Evolutionary conservation across 1,140 invertebrate genomes (phyloP).

Genomic region (Bombus impatiens): DNA sequence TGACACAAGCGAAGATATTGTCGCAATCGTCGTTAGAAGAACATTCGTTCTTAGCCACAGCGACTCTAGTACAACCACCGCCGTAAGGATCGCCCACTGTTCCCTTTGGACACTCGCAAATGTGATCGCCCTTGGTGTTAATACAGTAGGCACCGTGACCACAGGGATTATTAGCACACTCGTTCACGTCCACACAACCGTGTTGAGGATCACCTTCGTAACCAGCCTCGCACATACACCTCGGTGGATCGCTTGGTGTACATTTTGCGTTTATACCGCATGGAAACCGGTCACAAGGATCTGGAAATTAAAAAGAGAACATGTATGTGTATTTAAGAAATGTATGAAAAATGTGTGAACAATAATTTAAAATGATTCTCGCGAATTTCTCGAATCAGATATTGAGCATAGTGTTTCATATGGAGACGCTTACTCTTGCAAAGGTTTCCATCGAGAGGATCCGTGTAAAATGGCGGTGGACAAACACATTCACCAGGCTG

Average conservation of each 20-base stretch:
- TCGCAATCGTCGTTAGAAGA: conserved; percentile 89
- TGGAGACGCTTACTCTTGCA: conserved; percentile 88
- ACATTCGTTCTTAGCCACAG: conserved; percentile 85
- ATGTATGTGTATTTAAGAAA: no score
- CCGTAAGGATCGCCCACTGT: conserved; percentile 93
- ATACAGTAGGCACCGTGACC: conserved; percentile 93
- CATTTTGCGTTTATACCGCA: conserved; percentile 97
- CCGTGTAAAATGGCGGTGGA: conserved; percentile 93
- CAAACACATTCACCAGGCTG: conserved; percentile 95
- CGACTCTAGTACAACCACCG: conserved; percentile 86
- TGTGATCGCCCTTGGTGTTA: conserved; percentile 92
- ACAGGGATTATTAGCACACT: conserved; percentile 91
- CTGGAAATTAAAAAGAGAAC: conserved; percentile 58
- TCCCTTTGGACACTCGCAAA: conserved; percentile 92
- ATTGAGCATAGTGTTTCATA: background rate
- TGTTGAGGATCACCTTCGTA: conserved; percentile 92
- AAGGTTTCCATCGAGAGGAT: conserved; percentile 89
- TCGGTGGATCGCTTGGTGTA: conserved; percentile 93
- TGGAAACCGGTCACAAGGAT: conserved; percentile 91
- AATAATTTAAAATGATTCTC: no score
- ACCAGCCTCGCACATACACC: conserved; percentile 92
- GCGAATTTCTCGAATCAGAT: background rate
- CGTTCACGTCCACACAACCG: conserved; percentile 93
- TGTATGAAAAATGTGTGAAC: no score
- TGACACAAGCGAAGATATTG: conserved; percentile 89